Percentiles rank a stretch among this genome's conserved stretches.
These are phyloP conservation scores for Leptopilina drosophilae DNA, from an alignment of 2,888 invertebrate species.

Conservation along the genomic window DNA sequence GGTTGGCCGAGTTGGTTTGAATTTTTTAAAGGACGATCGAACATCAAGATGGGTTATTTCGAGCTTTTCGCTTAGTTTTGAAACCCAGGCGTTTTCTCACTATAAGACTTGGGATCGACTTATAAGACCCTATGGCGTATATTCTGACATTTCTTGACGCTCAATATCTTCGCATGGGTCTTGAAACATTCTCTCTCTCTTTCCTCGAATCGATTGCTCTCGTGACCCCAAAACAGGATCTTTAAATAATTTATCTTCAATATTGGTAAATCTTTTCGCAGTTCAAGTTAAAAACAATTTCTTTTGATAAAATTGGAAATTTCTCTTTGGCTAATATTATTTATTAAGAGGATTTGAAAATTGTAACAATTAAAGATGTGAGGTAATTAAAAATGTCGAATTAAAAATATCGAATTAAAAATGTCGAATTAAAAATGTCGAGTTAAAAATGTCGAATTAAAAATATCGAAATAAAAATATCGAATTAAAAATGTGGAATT, in stretches of 20 bases:
- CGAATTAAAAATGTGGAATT: no score
- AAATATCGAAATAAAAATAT: no score
- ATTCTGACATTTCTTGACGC: constrained; percentile 19
- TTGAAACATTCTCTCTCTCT: constrained; percentile 23
- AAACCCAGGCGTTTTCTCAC: constrained; percentile 30
- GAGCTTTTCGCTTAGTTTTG: constrained; percentile 29
- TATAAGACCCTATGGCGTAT: constrained; percentile 11
- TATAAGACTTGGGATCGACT: constrained; percentile 42
- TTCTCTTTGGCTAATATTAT: no score
- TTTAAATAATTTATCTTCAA: background rate
- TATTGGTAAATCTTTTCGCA: background rate
- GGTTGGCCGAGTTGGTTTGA: constrained; percentile 29
- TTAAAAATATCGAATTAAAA: no score
- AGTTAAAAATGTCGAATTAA: no score
- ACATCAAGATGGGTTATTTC: constrained; percentile 42
- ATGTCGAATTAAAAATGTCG: no score
- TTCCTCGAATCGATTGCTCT: constrained; percentile 27
- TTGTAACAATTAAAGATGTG: no score
- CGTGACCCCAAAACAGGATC: constrained; percentile 5
- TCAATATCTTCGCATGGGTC: constrained; percentile 17
- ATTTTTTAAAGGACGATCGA: constrained; percentile 45
- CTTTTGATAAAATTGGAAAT: no score
- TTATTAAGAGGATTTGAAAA: no score
- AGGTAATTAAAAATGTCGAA: no score
- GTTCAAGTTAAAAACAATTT: no score